These are phyloP conservation scores for Caenorhabditis wallacei DNA, from an alignment of 2,888 invertebrate genomes.

Conservation along the genomic window DNA sequence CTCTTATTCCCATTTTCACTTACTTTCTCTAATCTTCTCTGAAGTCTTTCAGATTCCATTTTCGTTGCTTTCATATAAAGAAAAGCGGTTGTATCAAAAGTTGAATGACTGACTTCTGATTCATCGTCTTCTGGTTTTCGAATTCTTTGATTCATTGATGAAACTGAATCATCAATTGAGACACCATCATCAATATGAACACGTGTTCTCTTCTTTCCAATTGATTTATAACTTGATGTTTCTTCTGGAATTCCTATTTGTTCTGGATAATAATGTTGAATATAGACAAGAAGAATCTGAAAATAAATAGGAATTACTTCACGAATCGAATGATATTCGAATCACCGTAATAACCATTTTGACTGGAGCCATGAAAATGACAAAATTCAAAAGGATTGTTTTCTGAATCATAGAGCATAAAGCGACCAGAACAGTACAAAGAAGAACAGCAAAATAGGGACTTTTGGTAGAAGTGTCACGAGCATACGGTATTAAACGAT, in stretches of 20 bases:
- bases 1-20: no score
- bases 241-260: conserved; percentile 72
- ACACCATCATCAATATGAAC: conserved; percentile 61
- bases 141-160: background rate
- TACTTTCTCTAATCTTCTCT: conserved; percentile 64
- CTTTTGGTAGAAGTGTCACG: conserved; percentile 63
- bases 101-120: conserved; percentile 58
- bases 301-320: background rate
- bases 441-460: conserved; percentile 62
- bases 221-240: conserved; percentile 68
- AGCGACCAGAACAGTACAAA: conserved; percentile 62
- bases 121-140: conserved; percentile 28
- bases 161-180: conserved; percentile 51
- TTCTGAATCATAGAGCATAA: conserved; percentile 56
- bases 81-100: conserved; percentile 68
- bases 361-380: conserved; percentile 63
- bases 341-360: conserved; percentile 61
- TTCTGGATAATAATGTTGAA: conserved; percentile 70
- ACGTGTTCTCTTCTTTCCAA: conserved; percentile 56
- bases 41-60: conserved; percentile 67
- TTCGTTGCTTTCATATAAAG: conserved; percentile 70
- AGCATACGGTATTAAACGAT: conserved; percentile 67
- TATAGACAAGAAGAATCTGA: conserved; percentile 67
- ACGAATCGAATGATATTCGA: background rate
- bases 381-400: conserved; percentile 58